These are phyloP conservation scores for Saguinus imperator DNA, from an alignment of 2,113 vertebrate genomes.

Conservation along the genomic window DNA sequence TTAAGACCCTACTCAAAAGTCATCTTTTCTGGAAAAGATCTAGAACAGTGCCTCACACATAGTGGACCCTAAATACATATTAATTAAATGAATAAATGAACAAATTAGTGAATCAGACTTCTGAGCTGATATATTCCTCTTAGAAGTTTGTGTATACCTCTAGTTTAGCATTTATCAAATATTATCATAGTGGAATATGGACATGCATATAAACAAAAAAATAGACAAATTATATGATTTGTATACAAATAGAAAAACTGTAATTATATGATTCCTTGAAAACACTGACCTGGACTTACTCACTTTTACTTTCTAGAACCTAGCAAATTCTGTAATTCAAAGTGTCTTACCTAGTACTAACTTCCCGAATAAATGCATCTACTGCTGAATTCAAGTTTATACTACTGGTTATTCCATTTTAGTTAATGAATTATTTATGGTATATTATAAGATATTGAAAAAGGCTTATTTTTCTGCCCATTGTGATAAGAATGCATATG, in stretches of 20 bases:
- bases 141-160: not conserved
- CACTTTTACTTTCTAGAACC: not conserved
- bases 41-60: not conserved
- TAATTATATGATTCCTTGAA: not conserved
- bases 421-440: not conserved
- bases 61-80: not conserved
- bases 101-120: not conserved
- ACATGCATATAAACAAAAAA: not conserved
- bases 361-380: not conserved
- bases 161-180: slow-evolving; percentile 18
- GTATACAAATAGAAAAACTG: not conserved
- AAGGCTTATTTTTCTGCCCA: not conserved
- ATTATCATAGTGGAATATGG: not conserved
- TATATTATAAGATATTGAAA: not conserved
- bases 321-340: not conserved
- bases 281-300: not conserved
- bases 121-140: not conserved
- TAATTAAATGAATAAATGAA: not conserved
- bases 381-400: not conserved
- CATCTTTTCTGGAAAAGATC: not conserved
- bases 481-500: not conserved
- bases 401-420: not conserved
- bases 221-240: not conserved
- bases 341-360: not conserved
- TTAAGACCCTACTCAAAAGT: not conserved